phyloP scores from a whole-genome alignment of 2,113 vertebrate species.

The Podarcis raffonei region DNA sequence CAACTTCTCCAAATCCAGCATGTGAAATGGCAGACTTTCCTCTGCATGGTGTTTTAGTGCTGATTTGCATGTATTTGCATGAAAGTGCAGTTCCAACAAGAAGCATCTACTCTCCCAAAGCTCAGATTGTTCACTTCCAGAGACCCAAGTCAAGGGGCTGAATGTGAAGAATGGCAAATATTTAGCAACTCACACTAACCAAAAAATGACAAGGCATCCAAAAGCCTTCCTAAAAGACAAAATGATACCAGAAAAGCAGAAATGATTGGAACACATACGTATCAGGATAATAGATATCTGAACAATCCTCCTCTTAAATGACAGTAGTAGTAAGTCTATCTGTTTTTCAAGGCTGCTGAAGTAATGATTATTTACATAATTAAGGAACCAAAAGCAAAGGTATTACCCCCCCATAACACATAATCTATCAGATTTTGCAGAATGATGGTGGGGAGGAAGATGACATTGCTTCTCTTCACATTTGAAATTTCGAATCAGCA shows the following conservation, averaged over 20 bases:
- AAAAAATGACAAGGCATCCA: background rate
- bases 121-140: too few relatives aligned
- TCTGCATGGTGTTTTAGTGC: background rate
- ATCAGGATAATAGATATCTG: background rate
- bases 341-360: conserved; percentile 28
- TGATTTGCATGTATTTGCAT: background rate
- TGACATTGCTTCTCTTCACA: background rate
- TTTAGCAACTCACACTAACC: background rate
- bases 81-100: background rate
- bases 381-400: rapidly evolving
- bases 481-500: background rate
- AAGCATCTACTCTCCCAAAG: background rate
- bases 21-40: background rate
- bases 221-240: background rate
- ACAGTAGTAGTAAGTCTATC: background rate
- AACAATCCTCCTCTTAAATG: background rate
- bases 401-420: background rate
- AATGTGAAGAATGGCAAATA: background rate
- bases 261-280: background rate
- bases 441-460: background rate
- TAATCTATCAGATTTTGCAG: conserved; percentile 17
- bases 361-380: background rate
- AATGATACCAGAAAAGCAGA: background rate
- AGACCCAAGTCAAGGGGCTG: background rate
- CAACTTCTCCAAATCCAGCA: background rate